Base-by-base conservation (phyloP, 2,888 invertebrate species). In the Papilio gigon region DNA sequence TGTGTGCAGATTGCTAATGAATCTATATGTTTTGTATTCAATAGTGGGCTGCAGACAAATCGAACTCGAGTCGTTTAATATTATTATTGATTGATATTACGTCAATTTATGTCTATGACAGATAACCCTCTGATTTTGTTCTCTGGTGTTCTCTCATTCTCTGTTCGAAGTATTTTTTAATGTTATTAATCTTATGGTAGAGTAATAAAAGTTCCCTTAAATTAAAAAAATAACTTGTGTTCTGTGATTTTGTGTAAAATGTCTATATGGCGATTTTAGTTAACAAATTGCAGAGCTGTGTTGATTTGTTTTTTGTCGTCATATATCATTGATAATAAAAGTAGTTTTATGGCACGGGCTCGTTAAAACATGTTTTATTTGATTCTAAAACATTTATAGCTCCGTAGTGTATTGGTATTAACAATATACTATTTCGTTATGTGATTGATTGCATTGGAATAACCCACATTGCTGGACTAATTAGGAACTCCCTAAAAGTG, bases 371-470 rank as follows among this genome's bases (percentile, higher is more conserved):
- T 14, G 56, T 58, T 65, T 65, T 65, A 65, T 65, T 33, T 4
- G 65, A 42, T 17, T 9, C 42, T 42, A 42, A 56, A 37, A 60
- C n/a, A 33, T 42, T 59, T 44, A 65, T 14, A 37, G 44, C 9
- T 50, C 47, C 14, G 0, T 17, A 27, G 20, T 33, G 50, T 50
- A 60, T 61, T 60, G 27, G 53, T 50, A 33, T 59, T 30, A 47
- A 66, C 17, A 12, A 47, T 53, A 53, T 61, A 20, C 62, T 12
- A 56, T 44, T 56, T 56, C 35, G 25, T 44, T 35, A 35, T 44
- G 30, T 62, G 67, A 68, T 67, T 27, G 62, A 67, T 63, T 35
- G 44, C 44, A n/a, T 42, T 58, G 44, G 58, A 63, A 58, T 56
- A 63, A 53, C 62, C 67, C 50, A 58, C 56, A 27, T 56, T 44